These are phyloP conservation scores for Leuciscus idus DNA, from an alignment of 2,113 vertebrate genomes.

Conservation along the genomic window DNA sequence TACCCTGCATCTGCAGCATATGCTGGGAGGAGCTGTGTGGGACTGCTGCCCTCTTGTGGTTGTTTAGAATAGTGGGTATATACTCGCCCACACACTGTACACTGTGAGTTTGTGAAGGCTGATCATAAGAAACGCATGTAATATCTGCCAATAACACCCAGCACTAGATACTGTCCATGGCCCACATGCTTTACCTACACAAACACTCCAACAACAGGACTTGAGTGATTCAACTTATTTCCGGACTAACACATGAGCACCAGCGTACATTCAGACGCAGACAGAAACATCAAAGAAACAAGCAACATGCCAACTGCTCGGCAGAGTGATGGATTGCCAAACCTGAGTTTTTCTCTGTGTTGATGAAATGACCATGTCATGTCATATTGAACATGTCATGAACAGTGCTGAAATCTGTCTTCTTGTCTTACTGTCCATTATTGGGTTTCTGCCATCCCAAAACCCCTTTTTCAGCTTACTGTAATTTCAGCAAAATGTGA, in stretches of 20 bases:
- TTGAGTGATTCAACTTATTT: background rate
- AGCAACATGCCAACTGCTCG: background rate
- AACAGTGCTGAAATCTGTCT: background rate
- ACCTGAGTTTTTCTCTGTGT: background rate
- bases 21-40: background rate
- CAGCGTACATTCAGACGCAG: background rate
- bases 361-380: background rate
- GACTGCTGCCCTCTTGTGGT: conserved; percentile 45
- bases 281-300: background rate
- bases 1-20: background rate
- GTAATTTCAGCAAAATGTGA: background rate
- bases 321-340: conserved; percentile 15
- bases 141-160: background rate
- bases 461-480: background rate
- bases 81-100: background rate
- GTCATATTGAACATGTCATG: background rate
- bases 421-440: background rate
- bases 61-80: background rate
- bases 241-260: conserved; percentile 1
- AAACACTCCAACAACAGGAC: background rate
- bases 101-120: background rate
- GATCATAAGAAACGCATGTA: background rate
- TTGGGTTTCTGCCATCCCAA: background rate
- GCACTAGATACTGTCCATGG: background rate
- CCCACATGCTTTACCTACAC: conserved; percentile 7